Evolutionary conservation across 1,140 invertebrate genomes (phyloP).

Genomic region (Drosophila auraria): DNA sequence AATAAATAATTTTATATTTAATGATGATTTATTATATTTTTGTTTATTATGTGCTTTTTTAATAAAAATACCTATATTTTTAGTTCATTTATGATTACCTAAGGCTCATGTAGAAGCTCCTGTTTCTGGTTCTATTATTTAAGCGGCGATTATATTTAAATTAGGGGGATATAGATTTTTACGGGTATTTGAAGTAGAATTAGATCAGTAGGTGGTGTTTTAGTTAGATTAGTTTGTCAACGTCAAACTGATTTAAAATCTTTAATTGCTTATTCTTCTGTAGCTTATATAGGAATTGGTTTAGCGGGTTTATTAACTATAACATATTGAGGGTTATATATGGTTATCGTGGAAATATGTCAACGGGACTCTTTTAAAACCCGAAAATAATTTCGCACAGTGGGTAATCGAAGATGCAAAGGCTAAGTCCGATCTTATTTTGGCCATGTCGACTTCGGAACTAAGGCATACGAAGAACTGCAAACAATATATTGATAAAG

Average conservation of each 20-base stretch:
- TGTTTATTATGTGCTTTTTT: constrained; percentile 88
- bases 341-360: too few species aligned
- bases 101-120: constrained; percentile 91
- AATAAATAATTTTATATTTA: constrained; percentile 85
- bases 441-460: too few species aligned
- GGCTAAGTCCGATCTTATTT: too few species aligned
- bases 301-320: constrained; percentile 86
- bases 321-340: constrained; percentile 83
- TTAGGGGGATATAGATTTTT: constrained; percentile 89
- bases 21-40: constrained; percentile 86
- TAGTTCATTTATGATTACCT: constrained; percentile 89
- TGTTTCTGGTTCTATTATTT: constrained; percentile 89
- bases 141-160: constrained; percentile 89
- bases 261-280: constrained; percentile 62
- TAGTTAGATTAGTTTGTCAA: constrained; percentile 88
- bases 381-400: too few species aligned
- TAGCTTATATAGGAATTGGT: constrained; percentile 59
- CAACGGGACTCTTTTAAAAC: too few species aligned
- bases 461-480: too few species aligned
- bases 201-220: constrained; percentile 86
- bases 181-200: constrained; percentile 86
- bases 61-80: constrained; percentile 90
- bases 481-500: too few species aligned
- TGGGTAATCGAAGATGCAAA: too few species aligned
- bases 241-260: constrained; percentile 85